These are phyloP conservation scores for Neoscelio sp. DNA, from an alignment of 2,888 invertebrate genomes.

Conservation along the genomic window DNA sequence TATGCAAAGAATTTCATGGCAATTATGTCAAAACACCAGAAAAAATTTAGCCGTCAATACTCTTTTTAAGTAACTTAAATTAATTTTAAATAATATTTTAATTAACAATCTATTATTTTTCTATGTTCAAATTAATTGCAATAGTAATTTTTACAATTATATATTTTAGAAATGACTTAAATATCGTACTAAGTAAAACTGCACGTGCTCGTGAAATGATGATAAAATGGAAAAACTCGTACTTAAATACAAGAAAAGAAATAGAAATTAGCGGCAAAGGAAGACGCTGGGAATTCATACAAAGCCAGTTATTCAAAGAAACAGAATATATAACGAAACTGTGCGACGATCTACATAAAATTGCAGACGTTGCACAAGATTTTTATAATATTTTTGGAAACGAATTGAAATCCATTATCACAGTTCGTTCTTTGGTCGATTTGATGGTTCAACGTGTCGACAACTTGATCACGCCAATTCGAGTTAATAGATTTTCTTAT, in stretches of 20 bases:
- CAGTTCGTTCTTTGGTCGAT: constrained; percentile 94
- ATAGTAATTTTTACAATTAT: constrained; percentile 5
- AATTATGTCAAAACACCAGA: constrained; percentile 91
- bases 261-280: constrained; percentile 95
- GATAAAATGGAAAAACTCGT: constrained; percentile 89
- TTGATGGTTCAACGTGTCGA: constrained; percentile 92
- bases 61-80: constrained; percentile 89
- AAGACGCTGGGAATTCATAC: constrained; percentile 96
- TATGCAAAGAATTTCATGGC: constrained; percentile 92
- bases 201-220: constrained; percentile 88
- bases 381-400: constrained; percentile 95
- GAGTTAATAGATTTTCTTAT: constrained; percentile 75
- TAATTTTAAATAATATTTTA: no score
- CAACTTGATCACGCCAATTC: constrained; percentile 89
- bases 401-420: constrained; percentile 93
- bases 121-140: no score
- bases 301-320: constrained; percentile 90
- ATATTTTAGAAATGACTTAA: constrained; percentile 83
- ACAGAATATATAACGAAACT: constrained; percentile 94
- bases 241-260: constrained; percentile 90
- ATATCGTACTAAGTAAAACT: constrained; percentile 84
- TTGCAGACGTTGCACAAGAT: constrained; percentile 91
- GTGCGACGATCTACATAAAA: constrained; percentile 90
- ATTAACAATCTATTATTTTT: neutral
- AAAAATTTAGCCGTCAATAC: constrained; percentile 88